Evolutionary conservation across 2,888 invertebrate species (phyloP).

Genomic region (Bellardia bayeri): DNA sequence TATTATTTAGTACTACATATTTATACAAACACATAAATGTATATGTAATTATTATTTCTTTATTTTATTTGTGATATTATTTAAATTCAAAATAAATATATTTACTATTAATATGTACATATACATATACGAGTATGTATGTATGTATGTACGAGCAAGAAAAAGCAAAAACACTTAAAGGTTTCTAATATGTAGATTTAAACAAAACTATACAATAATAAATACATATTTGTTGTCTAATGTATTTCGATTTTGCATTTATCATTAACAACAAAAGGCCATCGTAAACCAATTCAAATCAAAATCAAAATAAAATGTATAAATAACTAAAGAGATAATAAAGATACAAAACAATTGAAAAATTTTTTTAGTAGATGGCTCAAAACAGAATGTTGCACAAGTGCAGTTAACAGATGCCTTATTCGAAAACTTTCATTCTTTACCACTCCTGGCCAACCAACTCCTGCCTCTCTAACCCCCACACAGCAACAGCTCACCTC

Average conservation of each 20-base stretch:
- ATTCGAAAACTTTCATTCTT: constrained; percentile 7
- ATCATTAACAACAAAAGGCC: background rate
- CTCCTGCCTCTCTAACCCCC: constrained; percentile 11
- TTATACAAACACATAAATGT: background rate
- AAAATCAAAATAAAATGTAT: background rate
- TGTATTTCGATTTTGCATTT: too few relatives aligned
- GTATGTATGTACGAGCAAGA: background rate
- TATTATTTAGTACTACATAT: constrained; percentile 31
- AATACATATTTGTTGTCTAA: background rate
- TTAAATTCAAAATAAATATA: constrained; percentile 15
- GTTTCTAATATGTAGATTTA: constrained; percentile 24
- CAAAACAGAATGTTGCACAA: background rate
- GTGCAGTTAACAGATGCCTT: background rate
- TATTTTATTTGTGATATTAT: background rate
- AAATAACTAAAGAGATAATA: constrained; percentile 10
- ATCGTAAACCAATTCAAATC: background rate
- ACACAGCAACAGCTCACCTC: background rate
- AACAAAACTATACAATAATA: background rate
- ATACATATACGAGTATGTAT: too few relatives aligned
- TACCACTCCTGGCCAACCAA: constrained; percentile 10
- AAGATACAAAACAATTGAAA: background rate
- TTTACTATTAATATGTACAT: constrained; percentile 27
- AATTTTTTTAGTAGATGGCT: too few relatives aligned
- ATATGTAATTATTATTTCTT: background rate
- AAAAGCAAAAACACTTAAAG: background rate